A percentile compares a stretch with the other conserved stretches of the same genome.
Conservation (phyloP, 2,888 invertebrate species). For the Chloroclysta siterata region DNA sequence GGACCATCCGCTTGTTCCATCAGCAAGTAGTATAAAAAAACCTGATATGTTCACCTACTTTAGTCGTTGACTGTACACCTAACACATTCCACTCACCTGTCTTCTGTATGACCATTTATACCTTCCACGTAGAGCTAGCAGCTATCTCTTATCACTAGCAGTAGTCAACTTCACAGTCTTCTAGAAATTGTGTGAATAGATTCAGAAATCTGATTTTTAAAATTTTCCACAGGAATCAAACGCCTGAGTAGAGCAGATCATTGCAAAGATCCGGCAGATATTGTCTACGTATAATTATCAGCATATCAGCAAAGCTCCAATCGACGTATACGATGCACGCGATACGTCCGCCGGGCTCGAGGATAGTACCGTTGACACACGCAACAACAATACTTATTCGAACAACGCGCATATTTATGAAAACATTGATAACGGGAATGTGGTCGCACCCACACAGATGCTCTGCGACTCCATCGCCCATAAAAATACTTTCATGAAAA, state of each 20-base stretch:
- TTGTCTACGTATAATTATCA: slow-evolving; percentile 90
- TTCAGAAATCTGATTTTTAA: slow-evolving; percentile 71
- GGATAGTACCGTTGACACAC: slow-evolving; percentile 75
- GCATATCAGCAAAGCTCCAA: slow-evolving; percentile 82
- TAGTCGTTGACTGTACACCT: slow-evolving; percentile 38
- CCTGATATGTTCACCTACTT: background rate
- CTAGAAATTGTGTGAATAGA: slow-evolving; percentile 51
- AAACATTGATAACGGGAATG: slow-evolving; percentile 80
- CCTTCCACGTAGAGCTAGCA: slow-evolving; percentile 68
- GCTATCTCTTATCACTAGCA: slow-evolving; percentile 66
- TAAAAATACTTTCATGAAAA: slow-evolving; percentile 80
- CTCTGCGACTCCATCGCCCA: slow-evolving; percentile 81
- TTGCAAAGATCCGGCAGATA: slow-evolving; percentile 92
- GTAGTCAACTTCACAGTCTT: slow-evolving; percentile 61
- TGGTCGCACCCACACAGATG: slow-evolving; percentile 74
- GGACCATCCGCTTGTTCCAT: no score
- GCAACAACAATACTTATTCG: slow-evolving; percentile 63
- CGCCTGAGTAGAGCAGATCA: slow-evolving; percentile 95
- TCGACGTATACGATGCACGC: slow-evolving; percentile 76
- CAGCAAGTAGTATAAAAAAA: no score
- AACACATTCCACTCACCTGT: slow-evolving; percentile 62
- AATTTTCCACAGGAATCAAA: slow-evolving; percentile 90
- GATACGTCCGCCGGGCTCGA: slow-evolving; percentile 59
- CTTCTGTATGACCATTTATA: slow-evolving; percentile 59
- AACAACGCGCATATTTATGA: slow-evolving; percentile 64